A percentile compares a stretch with the other conserved stretches of the same genome.
These are phyloP conservation scores for Falco punctatus DNA, from an alignment of 2,113 vertebrate genomes.

Conservation along the genomic window DNA sequence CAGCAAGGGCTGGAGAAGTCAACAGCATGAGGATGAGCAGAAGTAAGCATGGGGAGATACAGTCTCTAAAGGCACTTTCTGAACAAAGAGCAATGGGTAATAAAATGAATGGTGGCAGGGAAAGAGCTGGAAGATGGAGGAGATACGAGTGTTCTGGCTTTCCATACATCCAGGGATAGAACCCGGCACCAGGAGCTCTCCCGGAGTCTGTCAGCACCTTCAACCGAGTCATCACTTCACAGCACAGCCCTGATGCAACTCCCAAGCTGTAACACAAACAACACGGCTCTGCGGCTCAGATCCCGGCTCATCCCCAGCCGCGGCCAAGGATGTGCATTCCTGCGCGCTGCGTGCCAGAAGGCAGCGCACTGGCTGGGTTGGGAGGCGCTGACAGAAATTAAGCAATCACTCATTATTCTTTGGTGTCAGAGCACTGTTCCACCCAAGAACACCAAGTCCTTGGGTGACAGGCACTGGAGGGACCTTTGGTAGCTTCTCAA, in stretches of 20 bases:
- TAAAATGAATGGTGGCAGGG: background rate
- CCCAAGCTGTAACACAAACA: background rate
- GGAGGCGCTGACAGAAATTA: background rate
- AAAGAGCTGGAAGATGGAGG: background rate
- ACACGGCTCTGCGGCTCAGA: background rate
- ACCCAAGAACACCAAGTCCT: background rate
- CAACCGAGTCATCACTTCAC: background rate
- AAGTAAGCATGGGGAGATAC: background rate
- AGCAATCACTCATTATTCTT: background rate
- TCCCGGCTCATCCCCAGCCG: background rate
- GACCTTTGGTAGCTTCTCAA: background rate
- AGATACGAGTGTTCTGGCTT: background rate
- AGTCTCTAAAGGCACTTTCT: background rate
- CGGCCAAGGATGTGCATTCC: background rate
- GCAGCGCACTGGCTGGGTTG: background rate
- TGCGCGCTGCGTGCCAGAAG: background rate
- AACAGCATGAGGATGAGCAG: background rate
- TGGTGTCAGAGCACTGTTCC: background rate
- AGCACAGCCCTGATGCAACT: background rate
- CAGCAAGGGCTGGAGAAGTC: background rate
- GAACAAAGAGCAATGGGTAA: background rate
- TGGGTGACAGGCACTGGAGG: background rate
- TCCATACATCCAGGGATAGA: background rate
- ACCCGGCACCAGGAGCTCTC: slow-evolving; percentile 1
- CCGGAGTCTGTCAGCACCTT: slow-evolving; percentile 1